phyloP scores from a whole-genome alignment of 1,140 invertebrate species.

The Lysiphlebus fabarum region DNA sequence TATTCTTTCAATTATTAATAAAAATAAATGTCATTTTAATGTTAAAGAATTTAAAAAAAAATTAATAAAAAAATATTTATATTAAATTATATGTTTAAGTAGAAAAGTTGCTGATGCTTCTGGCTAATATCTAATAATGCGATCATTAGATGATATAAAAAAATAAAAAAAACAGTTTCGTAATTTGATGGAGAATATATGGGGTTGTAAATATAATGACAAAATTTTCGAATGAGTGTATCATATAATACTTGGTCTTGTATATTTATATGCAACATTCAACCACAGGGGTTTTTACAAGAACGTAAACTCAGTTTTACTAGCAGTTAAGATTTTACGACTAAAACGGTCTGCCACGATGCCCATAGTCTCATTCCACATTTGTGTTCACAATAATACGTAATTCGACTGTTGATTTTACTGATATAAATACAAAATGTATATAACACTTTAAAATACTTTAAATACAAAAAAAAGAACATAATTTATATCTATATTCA shows the following conservation, averaged over 20 bases:
- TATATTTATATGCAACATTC: conserved; percentile 26
- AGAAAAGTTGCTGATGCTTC: neutral
- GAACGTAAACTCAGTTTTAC: conserved; percentile 55
- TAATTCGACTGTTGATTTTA: too few species aligned
- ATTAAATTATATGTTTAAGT: conserved; percentile 7
- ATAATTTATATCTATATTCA: too few species aligned
- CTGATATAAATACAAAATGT: too few species aligned
- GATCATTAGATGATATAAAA: conserved; percentile 37
- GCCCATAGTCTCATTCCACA: conserved; percentile 18
- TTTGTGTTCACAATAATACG: neutral
- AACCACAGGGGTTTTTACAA: conserved; percentile 47
- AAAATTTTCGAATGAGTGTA: conserved; percentile 19
- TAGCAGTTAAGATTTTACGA: conserved; percentile 56
- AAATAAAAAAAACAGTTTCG: too few species aligned
- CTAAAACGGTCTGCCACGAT: conserved; percentile 41
- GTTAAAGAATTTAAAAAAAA: neutral
- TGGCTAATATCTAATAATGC: conserved; percentile 44
- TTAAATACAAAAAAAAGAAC: too few species aligned
- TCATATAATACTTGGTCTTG: too few species aligned
- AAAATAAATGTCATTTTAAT: conserved; percentile 4
- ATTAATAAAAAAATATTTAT: neutral
- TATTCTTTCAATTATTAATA: too few species aligned
- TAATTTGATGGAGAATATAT: too few species aligned
- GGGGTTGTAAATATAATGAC: too few species aligned
- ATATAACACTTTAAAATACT: too few species aligned